Evolutionary conservation across 2,797 vertebrate genomes (phyloP), one percentile per base, ranked within the genome.

Genomic region (Lates japonicus): DNA sequence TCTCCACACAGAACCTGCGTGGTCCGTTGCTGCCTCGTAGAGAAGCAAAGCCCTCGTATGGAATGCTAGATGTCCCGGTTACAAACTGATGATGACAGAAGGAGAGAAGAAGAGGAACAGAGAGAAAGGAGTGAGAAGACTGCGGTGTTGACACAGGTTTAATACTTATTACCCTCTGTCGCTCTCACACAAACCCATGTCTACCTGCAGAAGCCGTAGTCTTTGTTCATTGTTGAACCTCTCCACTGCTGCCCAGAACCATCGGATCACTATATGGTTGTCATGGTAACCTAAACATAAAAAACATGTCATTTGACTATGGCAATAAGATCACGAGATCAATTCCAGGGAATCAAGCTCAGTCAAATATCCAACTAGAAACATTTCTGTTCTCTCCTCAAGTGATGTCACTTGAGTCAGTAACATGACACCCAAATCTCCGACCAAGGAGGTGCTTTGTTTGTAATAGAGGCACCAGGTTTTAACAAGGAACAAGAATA

Each of bases 171-270:
- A 42, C 4, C 20, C 3, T n/a, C 54, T 46, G 7, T 58, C 29
- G 57, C 55, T 25, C 57, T 39, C 33, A 22, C 48, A 44, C 35
- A 39, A 62, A 57, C 58, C 62, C 10, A 63, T 3, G 4, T 19
- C 2, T 25, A 70, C 98, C 97, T 99, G 98, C 86, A 99, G 85
- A 76, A 99, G 95, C 25, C 98, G 93, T 2, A 99, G 94, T 54
- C 97, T 96, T 81, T 99, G 98, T 75, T 99, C 98, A 70, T 99
- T 99, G 89, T 99, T 99, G 93, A 99, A 99, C 81, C 97, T 96
- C 90, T 99, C 98, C 80, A 99, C 97, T 5, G 98, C 97, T 22
- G 97, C 97, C 98, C 98, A 99, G 93, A 99, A 99, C 98, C 98
- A 99, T 70, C 98, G 96, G 86, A 99, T 98, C 64, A 99, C 98